These are phyloP conservation scores for Gibbula magus DNA, from an alignment of 2,888 invertebrate species.

Conservation along the genomic window DNA sequence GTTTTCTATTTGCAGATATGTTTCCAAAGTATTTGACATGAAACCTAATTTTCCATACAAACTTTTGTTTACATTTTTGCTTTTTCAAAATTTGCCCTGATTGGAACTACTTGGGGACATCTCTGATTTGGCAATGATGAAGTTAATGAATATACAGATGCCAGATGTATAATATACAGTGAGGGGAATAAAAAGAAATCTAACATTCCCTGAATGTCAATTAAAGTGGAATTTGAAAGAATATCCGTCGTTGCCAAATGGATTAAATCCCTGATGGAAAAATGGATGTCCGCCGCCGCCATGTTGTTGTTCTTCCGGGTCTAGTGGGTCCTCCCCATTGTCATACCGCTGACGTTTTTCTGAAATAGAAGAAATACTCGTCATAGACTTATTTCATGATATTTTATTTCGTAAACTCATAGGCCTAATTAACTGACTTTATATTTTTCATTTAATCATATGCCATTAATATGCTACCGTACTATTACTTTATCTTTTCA, in stretches of 20 bases:
- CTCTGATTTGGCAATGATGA: neutral
- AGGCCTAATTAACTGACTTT: too few relatives aligned
- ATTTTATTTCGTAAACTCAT: too few relatives aligned
- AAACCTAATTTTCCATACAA: too few relatives aligned
- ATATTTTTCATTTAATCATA: too few relatives aligned
- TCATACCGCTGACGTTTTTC: constrained; percentile 97
- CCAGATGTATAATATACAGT: neutral
- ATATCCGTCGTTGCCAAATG: constrained; percentile 82
- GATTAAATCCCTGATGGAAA: constrained; percentile 73
- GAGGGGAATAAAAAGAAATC: neutral
- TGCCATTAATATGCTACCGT: too few relatives aligned
- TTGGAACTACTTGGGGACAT: too few relatives aligned
- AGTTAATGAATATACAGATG: neutral
- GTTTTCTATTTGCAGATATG: too few relatives aligned
- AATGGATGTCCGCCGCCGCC: constrained; percentile 58
- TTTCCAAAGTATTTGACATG: too few relatives aligned
- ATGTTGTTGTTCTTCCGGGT: constrained; percentile 85
- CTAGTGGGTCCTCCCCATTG: constrained; percentile 95
- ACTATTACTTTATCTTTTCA: too few relatives aligned
- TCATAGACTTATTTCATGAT: too few relatives aligned
- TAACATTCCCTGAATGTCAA: constrained; percentile 54
- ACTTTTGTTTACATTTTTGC: too few relatives aligned
- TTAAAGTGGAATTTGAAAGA: constrained; percentile 98
- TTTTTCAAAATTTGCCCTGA: too few relatives aligned
- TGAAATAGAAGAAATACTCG: constrained; percentile 63